Conservation (phyloP, 2,888 invertebrate species). For the Aporophyla lueneburgensis region DNA sequence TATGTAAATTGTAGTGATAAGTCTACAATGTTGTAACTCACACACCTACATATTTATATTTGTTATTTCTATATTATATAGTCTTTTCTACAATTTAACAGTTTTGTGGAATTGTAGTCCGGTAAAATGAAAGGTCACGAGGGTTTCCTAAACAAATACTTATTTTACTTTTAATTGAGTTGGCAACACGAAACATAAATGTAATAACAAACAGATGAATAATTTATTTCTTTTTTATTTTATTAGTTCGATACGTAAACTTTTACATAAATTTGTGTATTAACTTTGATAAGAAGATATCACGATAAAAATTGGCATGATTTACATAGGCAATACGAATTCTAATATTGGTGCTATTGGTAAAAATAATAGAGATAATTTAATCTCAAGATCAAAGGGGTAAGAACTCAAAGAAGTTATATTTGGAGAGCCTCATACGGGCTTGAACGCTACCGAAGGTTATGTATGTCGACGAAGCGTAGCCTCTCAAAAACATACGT, state of each 20-base stretch:
- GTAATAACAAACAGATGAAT: slow-evolving; percentile 7
- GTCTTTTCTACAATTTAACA: not conserved
- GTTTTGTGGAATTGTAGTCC: not conserved
- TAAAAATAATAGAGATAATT: not conserved
- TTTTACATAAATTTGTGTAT: not conserved
- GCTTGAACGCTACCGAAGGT: slow-evolving; percentile 40
- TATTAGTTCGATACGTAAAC: not conserved
- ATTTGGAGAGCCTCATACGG: too few relatives aligned
- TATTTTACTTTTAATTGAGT: slow-evolving; percentile 29
- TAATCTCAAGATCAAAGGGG: slow-evolving; percentile 30
- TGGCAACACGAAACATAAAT: slow-evolving; percentile 23
- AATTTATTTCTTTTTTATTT: slow-evolving; percentile 12
- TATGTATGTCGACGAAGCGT: slow-evolving; percentile 48
- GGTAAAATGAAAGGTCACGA: slow-evolving; percentile 19
- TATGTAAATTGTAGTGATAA: not conserved
- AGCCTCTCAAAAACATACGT: slow-evolving; percentile 35
- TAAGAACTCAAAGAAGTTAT: slow-evolving; percentile 20
- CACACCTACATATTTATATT: too few relatives aligned
- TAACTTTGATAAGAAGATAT: not conserved
- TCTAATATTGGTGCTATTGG: not conserved
- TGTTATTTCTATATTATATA: not conserved
- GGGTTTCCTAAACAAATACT: slow-evolving; percentile 41
- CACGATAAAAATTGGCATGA: not conserved
- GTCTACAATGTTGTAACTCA: too few relatives aligned
- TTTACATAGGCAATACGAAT: not conserved